Percentiles rank a stretch among this genome's conserved stretches.
Evolutionary conservation across 2,888 invertebrate genomes (phyloP).

Genomic region (Galeopsomyia nigrocyanea): DNA sequence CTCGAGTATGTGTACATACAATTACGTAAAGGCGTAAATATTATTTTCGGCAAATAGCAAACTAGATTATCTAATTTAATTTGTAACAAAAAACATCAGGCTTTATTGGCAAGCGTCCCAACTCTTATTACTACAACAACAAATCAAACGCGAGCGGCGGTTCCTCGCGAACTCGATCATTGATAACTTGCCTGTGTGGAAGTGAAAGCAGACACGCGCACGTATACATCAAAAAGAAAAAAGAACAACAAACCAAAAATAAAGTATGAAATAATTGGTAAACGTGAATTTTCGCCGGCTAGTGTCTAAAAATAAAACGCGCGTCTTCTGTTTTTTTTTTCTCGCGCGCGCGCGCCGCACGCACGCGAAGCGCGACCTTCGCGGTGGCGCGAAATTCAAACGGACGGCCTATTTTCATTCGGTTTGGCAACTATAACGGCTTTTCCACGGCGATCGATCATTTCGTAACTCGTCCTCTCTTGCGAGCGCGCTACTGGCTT

Average conservation of each 20-base stretch:
- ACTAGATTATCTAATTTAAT: slow-evolving; percentile 27
- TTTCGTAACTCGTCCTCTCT: background rate
- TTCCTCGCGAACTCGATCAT: background rate
- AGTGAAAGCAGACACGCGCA: too few species aligned
- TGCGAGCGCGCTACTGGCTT: slow-evolving; percentile 23
- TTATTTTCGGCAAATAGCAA: background rate
- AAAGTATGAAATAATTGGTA: too few species aligned
- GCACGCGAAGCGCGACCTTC: too few species aligned
- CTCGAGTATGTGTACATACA: too few species aligned
- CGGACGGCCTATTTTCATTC: slow-evolving; percentile 51
- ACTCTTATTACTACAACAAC: slow-evolving; percentile 27
- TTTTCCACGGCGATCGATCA: slow-evolving; percentile 9
- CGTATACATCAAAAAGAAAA: too few species aligned
- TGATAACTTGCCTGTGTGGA: background rate
- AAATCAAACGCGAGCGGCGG: slow-evolving; percentile 16
- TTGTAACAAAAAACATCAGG: slow-evolving; percentile 31
- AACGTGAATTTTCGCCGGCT: too few species aligned
- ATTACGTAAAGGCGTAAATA: slow-evolving; percentile 17
- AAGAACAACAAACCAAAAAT: too few species aligned
- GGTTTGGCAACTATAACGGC: slow-evolving; percentile 42
- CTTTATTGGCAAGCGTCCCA: slow-evolving; percentile 36
- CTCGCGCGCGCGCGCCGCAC: background rate
- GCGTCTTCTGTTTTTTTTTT: background rate
- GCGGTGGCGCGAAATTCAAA: slow-evolving; percentile 23
- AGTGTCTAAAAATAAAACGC: background rate